A percentile compares a stretch with the other conserved stretches of the same genome.
phyloP scores from a whole-genome alignment of 1,140 invertebrate species.

The Drosophila setifemur region DNA sequence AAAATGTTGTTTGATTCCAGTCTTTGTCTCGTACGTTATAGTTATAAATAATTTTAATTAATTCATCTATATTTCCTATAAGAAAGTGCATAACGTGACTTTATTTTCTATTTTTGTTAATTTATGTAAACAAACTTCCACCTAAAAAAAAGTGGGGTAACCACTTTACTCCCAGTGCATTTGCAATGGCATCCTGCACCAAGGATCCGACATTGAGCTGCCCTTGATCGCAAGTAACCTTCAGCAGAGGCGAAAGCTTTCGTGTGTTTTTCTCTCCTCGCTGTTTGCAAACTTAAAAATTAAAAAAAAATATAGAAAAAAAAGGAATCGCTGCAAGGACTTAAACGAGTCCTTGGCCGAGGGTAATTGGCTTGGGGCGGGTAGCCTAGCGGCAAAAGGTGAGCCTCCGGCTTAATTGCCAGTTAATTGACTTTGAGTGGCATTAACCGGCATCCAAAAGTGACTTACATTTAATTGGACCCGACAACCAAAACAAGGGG shows the following conservation, averaged over 20 bases:
- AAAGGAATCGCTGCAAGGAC: background rate
- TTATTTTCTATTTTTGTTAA: too few relatives aligned
- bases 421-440: conserved; percentile 60
- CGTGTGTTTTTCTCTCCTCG: background rate
- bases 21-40: too few relatives aligned
- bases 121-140: too few relatives aligned
- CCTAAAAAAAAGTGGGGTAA: too few relatives aligned
- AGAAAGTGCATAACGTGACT: too few relatives aligned
- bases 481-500: conserved; percentile 5
- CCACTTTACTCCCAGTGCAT: background rate
- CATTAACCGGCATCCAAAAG: conserved; percentile 23
- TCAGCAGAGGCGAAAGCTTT: conserved; percentile 29
- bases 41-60: too few relatives aligned
- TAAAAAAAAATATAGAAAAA: background rate
- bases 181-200: conserved; percentile 26
- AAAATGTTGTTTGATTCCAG: too few relatives aligned
- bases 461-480: conserved; percentile 44
- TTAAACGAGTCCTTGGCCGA: conserved; percentile 14
- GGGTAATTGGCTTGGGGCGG: conserved; percentile 5
- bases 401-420: conserved; percentile 40
- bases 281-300: conserved; percentile 10
- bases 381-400: conserved; percentile 2
- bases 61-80: too few relatives aligned
- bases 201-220: conserved; percentile 72
- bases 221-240: conserved; percentile 69